Conservation (phyloP, 2,888 invertebrate genomes). For the Itoplectis maculator region DNA sequence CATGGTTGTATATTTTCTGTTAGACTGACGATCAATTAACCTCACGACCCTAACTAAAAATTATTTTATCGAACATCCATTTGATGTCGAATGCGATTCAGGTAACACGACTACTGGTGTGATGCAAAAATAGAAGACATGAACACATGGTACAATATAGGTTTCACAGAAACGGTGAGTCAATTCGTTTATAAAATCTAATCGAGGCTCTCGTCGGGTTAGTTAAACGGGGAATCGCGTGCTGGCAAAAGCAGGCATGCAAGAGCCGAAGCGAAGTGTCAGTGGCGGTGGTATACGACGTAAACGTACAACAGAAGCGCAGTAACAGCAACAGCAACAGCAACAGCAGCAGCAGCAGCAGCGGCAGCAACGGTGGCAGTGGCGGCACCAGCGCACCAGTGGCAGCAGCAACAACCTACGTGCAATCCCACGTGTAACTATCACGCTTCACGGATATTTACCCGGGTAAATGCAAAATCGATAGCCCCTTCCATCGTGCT, state of each 20-base stretch:
- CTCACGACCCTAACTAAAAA: too few relatives aligned
- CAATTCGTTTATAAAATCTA: slow-evolving; percentile 61
- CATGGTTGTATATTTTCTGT: too few relatives aligned
- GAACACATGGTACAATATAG: too few relatives aligned
- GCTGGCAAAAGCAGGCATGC: slow-evolving; percentile 56
- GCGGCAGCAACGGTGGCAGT: slow-evolving; percentile 18
- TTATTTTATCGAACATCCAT: too few relatives aligned
- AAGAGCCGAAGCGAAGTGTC: slow-evolving; percentile 56
- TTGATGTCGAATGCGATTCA: too few relatives aligned
- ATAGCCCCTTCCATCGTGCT: slow-evolving; percentile 76
- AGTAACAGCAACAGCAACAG: slow-evolving; percentile 11
- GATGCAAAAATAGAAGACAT: too few relatives aligned
- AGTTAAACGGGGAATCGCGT: slow-evolving; percentile 72
- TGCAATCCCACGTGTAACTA: slow-evolving; percentile 81
- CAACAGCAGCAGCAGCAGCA: slow-evolving; percentile 40
- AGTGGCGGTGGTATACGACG: slow-evolving; percentile 20
- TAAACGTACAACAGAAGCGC: slow-evolving; percentile 44
- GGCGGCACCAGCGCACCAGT: slow-evolving; percentile 27
- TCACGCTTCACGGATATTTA: slow-evolving; percentile 82
- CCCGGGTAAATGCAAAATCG: slow-evolving; percentile 82
- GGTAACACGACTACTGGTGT: too few relatives aligned
- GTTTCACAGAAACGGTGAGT: slow-evolving; percentile 16
- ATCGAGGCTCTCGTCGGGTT: slow-evolving; percentile 60
- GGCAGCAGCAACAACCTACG: slow-evolving; percentile 66
- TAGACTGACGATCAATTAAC: too few relatives aligned